Evolutionary conservation across 2,113 vertebrate genomes (phyloP).

Genomic region (Tangachromis dhanisi): DNA sequence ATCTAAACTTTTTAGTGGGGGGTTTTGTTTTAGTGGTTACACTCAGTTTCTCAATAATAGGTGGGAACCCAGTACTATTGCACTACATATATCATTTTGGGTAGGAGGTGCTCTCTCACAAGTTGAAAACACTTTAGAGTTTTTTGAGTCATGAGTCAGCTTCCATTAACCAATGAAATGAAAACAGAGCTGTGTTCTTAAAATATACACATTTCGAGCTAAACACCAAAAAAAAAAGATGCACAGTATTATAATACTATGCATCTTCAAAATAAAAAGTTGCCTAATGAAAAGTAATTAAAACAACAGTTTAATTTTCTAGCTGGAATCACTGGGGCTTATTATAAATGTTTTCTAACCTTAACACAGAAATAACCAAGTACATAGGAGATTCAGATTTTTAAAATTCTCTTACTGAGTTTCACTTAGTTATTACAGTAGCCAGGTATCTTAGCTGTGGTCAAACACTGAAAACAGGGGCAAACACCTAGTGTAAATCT

Average conservation of each 20-base stretch:
- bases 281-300: not conserved
- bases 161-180: not conserved
- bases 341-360: not conserved
- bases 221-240: not conserved
- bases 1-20: not conserved
- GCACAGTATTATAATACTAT: not conserved
- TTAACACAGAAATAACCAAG: not conserved
- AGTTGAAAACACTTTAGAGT: too few relatives aligned
- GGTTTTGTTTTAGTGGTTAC: not conserved
- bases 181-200: not conserved
- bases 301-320: not conserved
- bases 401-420: not conserved
- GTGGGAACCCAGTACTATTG: not conserved
- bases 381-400: not conserved
- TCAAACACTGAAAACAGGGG: not conserved
- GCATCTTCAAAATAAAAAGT: not conserved
- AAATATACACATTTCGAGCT: not conserved
- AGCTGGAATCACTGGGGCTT: not conserved
- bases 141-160: not conserved
- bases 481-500: not conserved
- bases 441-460: not conserved
- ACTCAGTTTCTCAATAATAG: not conserved
- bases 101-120: not conserved
- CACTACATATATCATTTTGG: not conserved
- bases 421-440: not conserved